Evolutionary conservation across 2,888 invertebrate genomes (phyloP).

Genomic region (Agapostemon virescens): DNA sequence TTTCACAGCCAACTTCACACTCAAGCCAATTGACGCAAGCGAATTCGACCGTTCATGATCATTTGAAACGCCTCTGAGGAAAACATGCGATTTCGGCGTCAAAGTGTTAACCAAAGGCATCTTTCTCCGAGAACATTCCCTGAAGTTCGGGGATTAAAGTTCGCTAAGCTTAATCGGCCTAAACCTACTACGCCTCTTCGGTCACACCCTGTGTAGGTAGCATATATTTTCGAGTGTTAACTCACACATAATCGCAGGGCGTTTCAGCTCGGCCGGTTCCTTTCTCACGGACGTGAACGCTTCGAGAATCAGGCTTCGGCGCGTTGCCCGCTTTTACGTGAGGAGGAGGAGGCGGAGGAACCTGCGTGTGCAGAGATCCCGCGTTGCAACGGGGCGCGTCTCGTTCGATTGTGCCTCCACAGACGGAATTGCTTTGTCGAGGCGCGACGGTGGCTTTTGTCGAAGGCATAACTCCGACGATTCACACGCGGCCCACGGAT

Average conservation of each 20-base stretch:
- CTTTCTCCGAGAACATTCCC: background rate
- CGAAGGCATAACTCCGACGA: constrained; percentile 71
- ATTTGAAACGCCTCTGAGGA: too few relatives aligned
- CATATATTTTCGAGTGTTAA: constrained; percentile 42
- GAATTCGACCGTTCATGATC: too few relatives aligned
- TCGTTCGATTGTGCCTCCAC: constrained; percentile 66
- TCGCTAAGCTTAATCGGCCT: background rate
- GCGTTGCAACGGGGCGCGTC: constrained; percentile 65
- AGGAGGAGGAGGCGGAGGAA: constrained; percentile 26
- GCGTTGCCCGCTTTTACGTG: constrained; percentile 39
- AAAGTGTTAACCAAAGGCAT: too few relatives aligned
- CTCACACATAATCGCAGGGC: constrained; percentile 27
- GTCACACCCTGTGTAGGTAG: background rate
- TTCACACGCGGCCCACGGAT: constrained; percentile 77
- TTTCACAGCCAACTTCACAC: too few relatives aligned
- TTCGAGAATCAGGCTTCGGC: background rate
- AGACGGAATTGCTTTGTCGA: constrained; percentile 69
- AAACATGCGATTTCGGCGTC: too few relatives aligned
- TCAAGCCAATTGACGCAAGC: too few relatives aligned
- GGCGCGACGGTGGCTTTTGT: constrained; percentile 61
- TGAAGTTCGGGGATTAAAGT: background rate
- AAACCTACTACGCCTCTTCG: background rate
- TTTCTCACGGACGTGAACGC: background rate
- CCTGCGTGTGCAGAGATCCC: constrained; percentile 25
- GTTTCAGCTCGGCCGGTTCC: background rate